phyloP scores from a whole-genome alignment of 1,140 invertebrate species.

The Andricus grossulariae region DNA sequence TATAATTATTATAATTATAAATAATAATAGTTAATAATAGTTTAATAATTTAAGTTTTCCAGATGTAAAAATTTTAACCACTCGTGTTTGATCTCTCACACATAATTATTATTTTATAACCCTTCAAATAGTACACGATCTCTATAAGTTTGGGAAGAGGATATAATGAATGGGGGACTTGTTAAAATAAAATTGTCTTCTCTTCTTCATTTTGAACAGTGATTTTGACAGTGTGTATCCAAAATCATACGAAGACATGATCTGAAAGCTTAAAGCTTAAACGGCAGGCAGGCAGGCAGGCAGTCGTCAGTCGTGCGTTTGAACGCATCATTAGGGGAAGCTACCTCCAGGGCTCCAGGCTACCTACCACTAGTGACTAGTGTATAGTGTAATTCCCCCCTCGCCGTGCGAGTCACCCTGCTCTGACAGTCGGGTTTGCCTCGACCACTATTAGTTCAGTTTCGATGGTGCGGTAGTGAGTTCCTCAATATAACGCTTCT shows the following conservation, averaged over 20 bases:
- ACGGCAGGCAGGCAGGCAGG: too few species aligned
- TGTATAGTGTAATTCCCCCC: constrained; percentile 53
- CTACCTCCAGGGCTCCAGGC: constrained; percentile 44
- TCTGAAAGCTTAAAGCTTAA: neutral
- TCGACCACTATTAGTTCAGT: constrained; percentile 67
- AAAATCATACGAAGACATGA: neutral
- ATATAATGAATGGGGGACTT: too few species aligned
- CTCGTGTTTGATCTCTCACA: too few species aligned
- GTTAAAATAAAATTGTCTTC: neutral
- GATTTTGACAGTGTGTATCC: neutral
- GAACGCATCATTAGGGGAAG: constrained; percentile 54
- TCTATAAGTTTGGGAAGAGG: too few species aligned
- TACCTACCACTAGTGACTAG: constrained; percentile 8
- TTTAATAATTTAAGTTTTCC: too few species aligned
- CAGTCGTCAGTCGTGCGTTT: constrained; percentile 38
- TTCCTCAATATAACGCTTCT: constrained; percentile 63
- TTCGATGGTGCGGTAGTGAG: constrained; percentile 69
- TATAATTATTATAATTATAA: too few species aligned
- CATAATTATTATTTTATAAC: too few species aligned
- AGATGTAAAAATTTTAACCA: too few species aligned
- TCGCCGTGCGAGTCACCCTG: constrained; percentile 56
- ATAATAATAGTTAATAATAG: too few species aligned
- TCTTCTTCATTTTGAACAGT: neutral
- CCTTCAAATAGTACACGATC: too few species aligned
- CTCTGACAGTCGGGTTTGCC: constrained; percentile 59